phyloP scores from a whole-genome alignment of 2,113 vertebrate genomes.

The Trinectes maculatus region DNA sequence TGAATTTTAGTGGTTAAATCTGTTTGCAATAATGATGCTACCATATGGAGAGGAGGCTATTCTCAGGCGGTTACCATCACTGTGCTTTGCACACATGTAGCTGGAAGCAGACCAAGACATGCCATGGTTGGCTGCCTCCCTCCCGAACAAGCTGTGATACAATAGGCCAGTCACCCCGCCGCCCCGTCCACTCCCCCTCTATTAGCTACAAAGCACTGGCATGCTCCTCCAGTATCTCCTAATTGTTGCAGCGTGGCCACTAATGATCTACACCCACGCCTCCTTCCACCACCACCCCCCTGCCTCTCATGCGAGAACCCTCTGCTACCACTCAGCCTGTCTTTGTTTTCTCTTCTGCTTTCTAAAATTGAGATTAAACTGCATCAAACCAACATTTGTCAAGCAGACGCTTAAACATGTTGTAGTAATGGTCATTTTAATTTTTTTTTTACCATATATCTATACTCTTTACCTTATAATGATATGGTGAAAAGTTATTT shows the following conservation, averaged over 20 bases:
- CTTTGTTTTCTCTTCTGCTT: slow-evolving; percentile 7
- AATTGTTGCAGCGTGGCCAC: slow-evolving; percentile 56
- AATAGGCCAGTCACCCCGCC: slow-evolving; percentile 41
- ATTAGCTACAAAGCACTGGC: slow-evolving; percentile 43
- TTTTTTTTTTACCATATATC: too few species aligned
- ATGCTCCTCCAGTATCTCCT: slow-evolving; percentile 41
- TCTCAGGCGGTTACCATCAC: slow-evolving; percentile 12
- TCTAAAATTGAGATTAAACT: background rate
- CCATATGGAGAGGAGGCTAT: slow-evolving; percentile 55
- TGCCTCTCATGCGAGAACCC: background rate
- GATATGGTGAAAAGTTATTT: too few species aligned
- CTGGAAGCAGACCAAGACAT: slow-evolving; percentile 33
- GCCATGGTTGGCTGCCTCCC: slow-evolving; percentile 20
- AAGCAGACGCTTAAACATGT: too few species aligned
- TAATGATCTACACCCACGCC: slow-evolving; percentile 52
- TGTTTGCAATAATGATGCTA: slow-evolving; percentile 24
- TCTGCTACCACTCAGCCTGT: background rate
- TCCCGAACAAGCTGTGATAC: slow-evolving; percentile 29
- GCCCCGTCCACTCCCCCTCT: slow-evolving; percentile 39
- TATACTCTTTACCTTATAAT: too few species aligned
- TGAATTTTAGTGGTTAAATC: background rate
- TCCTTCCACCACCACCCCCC: background rate
- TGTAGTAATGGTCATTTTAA: too few species aligned
- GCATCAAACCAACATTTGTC: background rate
- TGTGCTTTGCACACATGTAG: slow-evolving; percentile 39